Percentiles rank a stretch among this genome's conserved stretches.
Evolutionary conservation across 2,888 invertebrate species (phyloP).

Genomic region (Alviniconcha strummeri): DNA sequence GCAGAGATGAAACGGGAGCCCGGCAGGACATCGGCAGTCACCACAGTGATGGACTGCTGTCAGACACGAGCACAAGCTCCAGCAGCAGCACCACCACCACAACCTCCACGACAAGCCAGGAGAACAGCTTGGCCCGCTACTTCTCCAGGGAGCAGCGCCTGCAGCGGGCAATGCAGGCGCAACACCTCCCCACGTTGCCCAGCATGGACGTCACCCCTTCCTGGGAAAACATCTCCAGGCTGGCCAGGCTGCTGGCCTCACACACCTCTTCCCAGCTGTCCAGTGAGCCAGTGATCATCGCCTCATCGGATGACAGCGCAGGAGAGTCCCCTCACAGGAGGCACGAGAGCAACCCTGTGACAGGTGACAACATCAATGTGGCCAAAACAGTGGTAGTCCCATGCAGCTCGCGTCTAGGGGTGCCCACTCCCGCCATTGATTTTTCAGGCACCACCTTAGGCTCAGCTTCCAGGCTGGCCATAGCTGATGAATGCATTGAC

Average conservation of each 20-base stretch:
- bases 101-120: background rate
- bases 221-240: slow-evolving; percentile 26
- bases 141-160: slow-evolving; percentile 4
- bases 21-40: background rate
- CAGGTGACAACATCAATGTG: slow-evolving; percentile 8
- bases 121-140: background rate
- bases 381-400: slow-evolving; percentile 32
- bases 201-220: background rate
- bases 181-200: background rate
- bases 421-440: slow-evolving; percentile 22
- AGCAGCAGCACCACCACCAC: slow-evolving; percentile 7
- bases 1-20: background rate
- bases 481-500: slow-evolving; percentile 11
- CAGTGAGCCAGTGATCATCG: slow-evolving; percentile 20
- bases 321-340: background rate
- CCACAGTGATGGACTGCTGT: slow-evolving; percentile 13
- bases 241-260: slow-evolving; percentile 12
- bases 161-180: background rate
- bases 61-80: slow-evolving; percentile 14
- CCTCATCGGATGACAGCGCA: slow-evolving; percentile 29
- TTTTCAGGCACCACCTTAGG: background rate
- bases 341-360: background rate
- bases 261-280: background rate
- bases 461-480: background rate
- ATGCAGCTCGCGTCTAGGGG: slow-evolving; percentile 21